Evolutionary conservation across 2,113 vertebrate species (phyloP), one percentile per base, ranked within the genome.

Genomic region (Catagonus wagneri): DNA sequence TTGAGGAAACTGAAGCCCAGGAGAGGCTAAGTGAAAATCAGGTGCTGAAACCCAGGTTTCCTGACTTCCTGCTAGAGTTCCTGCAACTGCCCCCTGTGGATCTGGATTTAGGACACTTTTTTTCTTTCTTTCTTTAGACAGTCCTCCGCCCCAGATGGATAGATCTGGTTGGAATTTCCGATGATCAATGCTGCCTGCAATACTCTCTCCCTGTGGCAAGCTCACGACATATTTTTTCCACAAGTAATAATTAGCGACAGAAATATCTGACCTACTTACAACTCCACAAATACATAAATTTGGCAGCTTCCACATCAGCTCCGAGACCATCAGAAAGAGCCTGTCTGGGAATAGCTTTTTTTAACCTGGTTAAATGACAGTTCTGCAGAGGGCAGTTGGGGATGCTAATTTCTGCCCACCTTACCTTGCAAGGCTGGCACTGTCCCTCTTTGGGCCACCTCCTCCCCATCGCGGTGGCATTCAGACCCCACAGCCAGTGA

Each of bases 181-280:
- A 95, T 94, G 95, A 96, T 97, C 94, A 76, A 95, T 96, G 93
- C 63, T 80, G 93, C 14, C 27, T 95, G 97, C 97, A 63, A 97
- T 97, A 98, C 95, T 97, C 98, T 94, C 95, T 96, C 96, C 96
- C 98, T 68, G 69, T 74, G 90, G 97, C 96, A 78, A 97, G 7
- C 98, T 98, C 97, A 96, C 97, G 96, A 97, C 97, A 96, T 98
- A 97, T 97, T 97, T 98, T 98, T 98, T 98, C 98, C 98, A 98
- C 98, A 97, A 98, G 98, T 98, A 98, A 98, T 98, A 98, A 99
- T 98, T 98, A 99, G 98, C 90, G 98, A 98, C 98, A 98, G 98
- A 98, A 98, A 99, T 99, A 98, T 98, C 98, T 98, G 98, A 98
- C 98, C 98, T 98, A 98, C 98, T 98, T 99, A 96, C 97, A 86